Evolutionary conservation across 2,888 invertebrate species (phyloP).

Genomic region (Torymus tubicola): DNA sequence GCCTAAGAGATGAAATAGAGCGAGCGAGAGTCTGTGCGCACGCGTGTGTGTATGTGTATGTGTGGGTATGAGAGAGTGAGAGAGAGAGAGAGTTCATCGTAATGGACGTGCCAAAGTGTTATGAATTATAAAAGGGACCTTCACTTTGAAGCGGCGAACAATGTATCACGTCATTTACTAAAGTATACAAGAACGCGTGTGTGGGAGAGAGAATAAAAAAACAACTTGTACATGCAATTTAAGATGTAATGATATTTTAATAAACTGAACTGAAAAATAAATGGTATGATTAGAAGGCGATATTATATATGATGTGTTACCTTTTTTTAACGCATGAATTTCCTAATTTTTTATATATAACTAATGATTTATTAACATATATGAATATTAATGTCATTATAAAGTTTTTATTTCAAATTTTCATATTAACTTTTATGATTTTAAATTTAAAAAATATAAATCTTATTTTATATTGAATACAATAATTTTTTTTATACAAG

Average conservation of each 20-base stretch:
- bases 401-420: no score
- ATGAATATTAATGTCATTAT: no score
- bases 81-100: conserved; percentile 23
- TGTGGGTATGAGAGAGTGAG: not conserved
- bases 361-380: no score
- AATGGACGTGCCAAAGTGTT: conserved; percentile 54
- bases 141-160: conserved; percentile 38
- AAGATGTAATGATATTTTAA: conserved; percentile 60
- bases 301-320: conserved; percentile 26
- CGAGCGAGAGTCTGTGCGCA: no score
- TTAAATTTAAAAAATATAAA: no score
- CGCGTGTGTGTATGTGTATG: no score
- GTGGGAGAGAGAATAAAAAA: conserved; percentile 19
- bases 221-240: conserved; percentile 55
- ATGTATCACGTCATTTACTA: conserved; percentile 46
- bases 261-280: conserved; percentile 58
- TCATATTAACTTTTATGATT: no score
- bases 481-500: no score
- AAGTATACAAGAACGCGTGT: conserved; percentile 37
- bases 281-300: conserved; percentile 55
- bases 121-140: conserved; percentile 48
- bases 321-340: conserved; percentile 10
- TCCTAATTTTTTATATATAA: no score
- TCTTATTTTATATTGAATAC: no score
- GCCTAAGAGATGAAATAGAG: no score